Evolutionary conservation across 1,140 invertebrate species (phyloP).

Genomic region (Pinna nobilis): DNA sequence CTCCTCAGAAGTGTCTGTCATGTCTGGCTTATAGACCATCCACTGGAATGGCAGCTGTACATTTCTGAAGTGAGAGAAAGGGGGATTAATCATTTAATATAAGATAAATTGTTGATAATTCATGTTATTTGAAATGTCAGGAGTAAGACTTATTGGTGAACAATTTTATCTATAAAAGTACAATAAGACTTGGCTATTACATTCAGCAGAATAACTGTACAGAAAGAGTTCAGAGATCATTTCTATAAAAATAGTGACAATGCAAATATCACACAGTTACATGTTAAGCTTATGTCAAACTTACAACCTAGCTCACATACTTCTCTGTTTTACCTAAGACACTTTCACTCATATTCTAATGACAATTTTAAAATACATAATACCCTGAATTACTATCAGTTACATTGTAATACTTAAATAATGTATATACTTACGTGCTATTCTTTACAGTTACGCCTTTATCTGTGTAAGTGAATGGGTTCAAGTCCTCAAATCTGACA

Average conservation of each 20-base stretch:
- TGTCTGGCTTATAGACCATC: constrained; percentile 71
- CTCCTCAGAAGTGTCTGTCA: constrained; percentile 37
- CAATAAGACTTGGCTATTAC: too few species aligned
- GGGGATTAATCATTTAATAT: background rate
- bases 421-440: constrained; percentile 56
- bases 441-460: constrained; percentile 63
- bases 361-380: too few species aligned
- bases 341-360: too few species aligned
- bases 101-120: background rate
- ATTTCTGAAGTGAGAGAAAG: constrained; percentile 55
- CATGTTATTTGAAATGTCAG: background rate
- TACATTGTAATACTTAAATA: background rate
- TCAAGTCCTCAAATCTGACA: constrained; percentile 70
- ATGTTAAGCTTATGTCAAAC: too few species aligned
- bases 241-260: too few species aligned
- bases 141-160: background rate
- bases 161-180: too few species aligned
- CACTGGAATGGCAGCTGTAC: constrained; percentile 71
- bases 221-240: too few species aligned
- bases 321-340: too few species aligned
- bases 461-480: constrained; percentile 73
- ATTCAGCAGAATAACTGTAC: too few species aligned
- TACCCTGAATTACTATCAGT: too few species aligned
- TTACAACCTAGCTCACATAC: too few species aligned
- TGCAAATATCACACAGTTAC: too few species aligned